Evolutionary conservation across 2,888 invertebrate species (phyloP), one percentile per base, ranked within the genome.

Genomic region (Pseudoips prasinana): DNA sequence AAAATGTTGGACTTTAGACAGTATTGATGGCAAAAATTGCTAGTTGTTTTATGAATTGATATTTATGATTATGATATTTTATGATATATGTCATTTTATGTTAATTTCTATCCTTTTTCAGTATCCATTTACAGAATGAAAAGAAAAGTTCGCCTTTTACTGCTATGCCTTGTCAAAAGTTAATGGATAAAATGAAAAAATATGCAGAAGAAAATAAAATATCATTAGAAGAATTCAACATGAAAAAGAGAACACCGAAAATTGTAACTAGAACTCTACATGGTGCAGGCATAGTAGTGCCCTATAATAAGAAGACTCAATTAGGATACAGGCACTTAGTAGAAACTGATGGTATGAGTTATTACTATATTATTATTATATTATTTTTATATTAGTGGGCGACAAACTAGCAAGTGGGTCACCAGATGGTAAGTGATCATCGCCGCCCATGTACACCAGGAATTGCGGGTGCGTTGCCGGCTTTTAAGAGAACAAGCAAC

Each of bases 211-310:
- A 89, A 11, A 80, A 93, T 39, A 79, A 90, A 1, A 90, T 92
- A 33, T 78, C 88, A 25, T 64, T 96, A 24, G 90, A 92, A 1
- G 73, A 77, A 38, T 91, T 90, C 6, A 65, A 78, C 11, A 82
- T 87, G 38, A 94, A 94, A 76, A 91, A 90, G 43, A 84, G 88
- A 28, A 86, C 94, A n/a, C 85, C 91, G 19, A 87, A 86, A 24
- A 90, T 90, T 41, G 92, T 95, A 0, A 85, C 94, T 0, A 92
- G 91, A 70, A 92, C 94, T 18, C 94, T 96, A 56, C 96, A 96
- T 73, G 92, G 92, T 35, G 92, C 93, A 24, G 97, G 97, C 8
- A 92, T 98, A 58, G 93, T 94, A 14, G 97, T 98, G 1, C 97
- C 97, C 0, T 94, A 93, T 35, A 90, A 96, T 58, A 93, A 92